Conservation (phyloP, 2,797 vertebrate species). For the Sebastes nivosus region DNA sequence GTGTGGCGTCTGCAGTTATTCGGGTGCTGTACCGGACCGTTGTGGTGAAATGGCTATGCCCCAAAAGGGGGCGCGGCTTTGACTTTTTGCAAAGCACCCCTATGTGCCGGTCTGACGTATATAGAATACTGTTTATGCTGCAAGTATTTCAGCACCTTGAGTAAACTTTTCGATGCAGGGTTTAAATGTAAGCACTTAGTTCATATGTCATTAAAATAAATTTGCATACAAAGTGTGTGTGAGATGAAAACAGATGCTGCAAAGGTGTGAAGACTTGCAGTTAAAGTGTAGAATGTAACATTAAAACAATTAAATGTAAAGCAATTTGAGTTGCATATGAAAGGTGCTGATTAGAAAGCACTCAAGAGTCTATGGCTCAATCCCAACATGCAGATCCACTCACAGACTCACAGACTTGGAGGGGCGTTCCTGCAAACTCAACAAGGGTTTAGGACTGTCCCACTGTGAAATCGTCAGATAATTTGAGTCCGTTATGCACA, state of each 20-base stretch:
- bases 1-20: too few species aligned
- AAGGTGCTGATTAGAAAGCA: not conserved
- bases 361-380: not conserved
- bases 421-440: not conserved
- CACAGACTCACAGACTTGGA: not conserved
- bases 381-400: not conserved
- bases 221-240: not conserved
- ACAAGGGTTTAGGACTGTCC: not conserved
- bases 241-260: not conserved
- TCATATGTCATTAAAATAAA: not conserved
- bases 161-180: not conserved
- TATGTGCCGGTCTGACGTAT: too few species aligned
- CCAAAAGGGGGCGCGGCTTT: too few species aligned
- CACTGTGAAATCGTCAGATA: not conserved
- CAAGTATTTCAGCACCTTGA: not conserved
- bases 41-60: too few species aligned
- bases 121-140: not conserved
- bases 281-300: not conserved
- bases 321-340: not conserved
- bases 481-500: not conserved
- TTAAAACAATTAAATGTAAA: not conserved
- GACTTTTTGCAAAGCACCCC: fast-evolving
- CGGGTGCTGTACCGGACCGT: too few species aligned
- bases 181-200: not conserved
- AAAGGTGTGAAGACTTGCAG: not conserved